Evolutionary conservation across 2,888 invertebrate species (phyloP).

Genomic region (Mesorhabditis spiculigera): DNA sequence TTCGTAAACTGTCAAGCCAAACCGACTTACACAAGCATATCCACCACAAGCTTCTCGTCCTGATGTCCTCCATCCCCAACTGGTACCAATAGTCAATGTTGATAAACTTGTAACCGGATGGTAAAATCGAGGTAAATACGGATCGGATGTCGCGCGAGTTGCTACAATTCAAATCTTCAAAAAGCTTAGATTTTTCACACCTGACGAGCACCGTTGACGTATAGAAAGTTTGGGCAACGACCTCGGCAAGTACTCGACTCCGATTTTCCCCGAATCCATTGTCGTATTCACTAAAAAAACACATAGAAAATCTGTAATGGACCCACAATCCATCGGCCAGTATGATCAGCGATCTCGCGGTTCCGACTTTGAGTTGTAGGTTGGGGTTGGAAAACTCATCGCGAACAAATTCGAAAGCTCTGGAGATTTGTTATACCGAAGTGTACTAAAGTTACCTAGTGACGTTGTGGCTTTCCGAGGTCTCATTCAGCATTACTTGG

Average conservation of each 20-base stretch:
- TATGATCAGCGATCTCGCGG: neutral
- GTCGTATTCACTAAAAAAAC: slow-evolving; percentile 4
- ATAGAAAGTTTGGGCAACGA: neutral
- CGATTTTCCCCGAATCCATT: neutral
- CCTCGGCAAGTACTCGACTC: neutral
- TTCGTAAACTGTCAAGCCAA: too few relatives aligned
- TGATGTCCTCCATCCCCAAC: neutral
- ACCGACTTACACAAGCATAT: neutral
- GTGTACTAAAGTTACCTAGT: neutral
- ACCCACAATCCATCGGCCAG: neutral
- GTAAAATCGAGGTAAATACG: neutral
- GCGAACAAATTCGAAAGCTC: neutral
- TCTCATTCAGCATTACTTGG: neutral
- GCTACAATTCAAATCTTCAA: too few relatives aligned
- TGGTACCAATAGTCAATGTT: neutral
- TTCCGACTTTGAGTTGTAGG: neutral
- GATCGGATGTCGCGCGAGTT: too few relatives aligned
- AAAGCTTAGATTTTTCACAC: neutral
- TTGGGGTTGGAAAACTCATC: neutral
- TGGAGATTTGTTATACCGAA: accelerated
- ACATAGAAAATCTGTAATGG: too few relatives aligned
- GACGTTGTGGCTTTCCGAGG: neutral
- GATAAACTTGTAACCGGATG: neutral
- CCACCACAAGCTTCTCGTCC: neutral
- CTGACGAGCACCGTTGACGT: neutral